Percentiles rank a stretch among this genome's conserved stretches.
Conservation (phyloP, 2,888 invertebrate species). For the Hirtodrosophila cameraria region DNA sequence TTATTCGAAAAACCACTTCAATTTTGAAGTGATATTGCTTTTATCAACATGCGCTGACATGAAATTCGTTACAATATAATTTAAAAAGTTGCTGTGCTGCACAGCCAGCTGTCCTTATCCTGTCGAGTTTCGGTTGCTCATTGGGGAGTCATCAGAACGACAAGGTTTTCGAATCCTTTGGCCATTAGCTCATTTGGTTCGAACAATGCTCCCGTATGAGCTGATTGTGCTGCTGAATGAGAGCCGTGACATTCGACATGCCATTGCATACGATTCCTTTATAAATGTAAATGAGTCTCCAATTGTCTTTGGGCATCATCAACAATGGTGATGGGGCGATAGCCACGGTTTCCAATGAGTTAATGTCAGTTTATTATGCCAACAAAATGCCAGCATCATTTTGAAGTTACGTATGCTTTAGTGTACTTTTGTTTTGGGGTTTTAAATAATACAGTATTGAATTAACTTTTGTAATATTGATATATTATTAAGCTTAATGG, state of each 20-base stretch:
- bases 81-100: constrained; percentile 24
- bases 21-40: no score
- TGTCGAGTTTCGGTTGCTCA: constrained; percentile 38
- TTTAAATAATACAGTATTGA: neutral
- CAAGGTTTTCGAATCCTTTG: constrained; percentile 27
- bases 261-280: constrained; percentile 41
- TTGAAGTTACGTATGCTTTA: constrained; percentile 29
- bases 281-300: constrained; percentile 64
- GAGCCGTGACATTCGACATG: constrained; percentile 28
- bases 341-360: constrained; percentile 32
- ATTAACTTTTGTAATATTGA: neutral
- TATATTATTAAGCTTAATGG: neutral
- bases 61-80: constrained; percentile 35
- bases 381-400: constrained; percentile 55
- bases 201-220: constrained; percentile 45
- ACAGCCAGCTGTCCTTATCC: constrained; percentile 2
- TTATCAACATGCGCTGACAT: neutral
- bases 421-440: constrained; percentile 46
- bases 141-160: constrained; percentile 39
- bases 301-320: constrained; percentile 55
- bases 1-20: no score
- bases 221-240: constrained; percentile 24
- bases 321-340: constrained; percentile 14
- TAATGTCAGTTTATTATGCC: constrained; percentile 65
- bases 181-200: constrained; percentile 47